Conservation (phyloP, 1,140 invertebrate species). For the Brachionus plicatilis region DNA sequence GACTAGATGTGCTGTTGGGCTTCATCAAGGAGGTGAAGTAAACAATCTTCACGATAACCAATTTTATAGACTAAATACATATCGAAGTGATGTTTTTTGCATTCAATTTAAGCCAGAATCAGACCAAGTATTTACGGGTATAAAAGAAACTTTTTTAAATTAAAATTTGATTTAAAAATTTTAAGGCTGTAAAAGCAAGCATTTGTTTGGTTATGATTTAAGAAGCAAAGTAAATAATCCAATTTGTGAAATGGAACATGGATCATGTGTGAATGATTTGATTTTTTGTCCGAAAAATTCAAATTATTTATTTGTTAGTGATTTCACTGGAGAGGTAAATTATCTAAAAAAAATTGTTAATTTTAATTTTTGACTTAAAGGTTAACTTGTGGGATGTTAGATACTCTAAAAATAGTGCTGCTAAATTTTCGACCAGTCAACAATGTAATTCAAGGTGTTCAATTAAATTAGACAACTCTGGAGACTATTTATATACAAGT, state of each 20-base stretch:
- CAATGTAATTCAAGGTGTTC: slow-evolving; percentile 26
- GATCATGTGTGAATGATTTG: not conserved
- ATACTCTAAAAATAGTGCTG: not conserved
- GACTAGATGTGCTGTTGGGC: slow-evolving; percentile 8
- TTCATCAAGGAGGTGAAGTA: not conserved
- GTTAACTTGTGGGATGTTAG: slow-evolving; percentile 6
- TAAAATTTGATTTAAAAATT: not conserved
- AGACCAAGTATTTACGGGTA: not conserved
- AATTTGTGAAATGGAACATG: slow-evolving; percentile 2
- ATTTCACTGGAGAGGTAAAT: slow-evolving; percentile 27
- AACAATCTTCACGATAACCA: not conserved
- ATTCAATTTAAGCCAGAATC: not conserved
- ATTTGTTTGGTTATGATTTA: slow-evolving; percentile 7
- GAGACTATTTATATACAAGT: slow-evolving; percentile 7
- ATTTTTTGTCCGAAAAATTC: not conserved
- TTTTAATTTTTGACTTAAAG: not conserved
- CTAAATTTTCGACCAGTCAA: not conserved
- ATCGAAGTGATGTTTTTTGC: not conserved
- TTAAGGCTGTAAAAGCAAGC: not conserved
- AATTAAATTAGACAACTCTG: not conserved
- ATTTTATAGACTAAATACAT: not conserved
- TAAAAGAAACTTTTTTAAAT: not conserved
- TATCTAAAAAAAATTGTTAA: too few species aligned
- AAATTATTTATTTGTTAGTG: slow-evolving; percentile 16
- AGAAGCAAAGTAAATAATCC: not conserved